Evolutionary conservation across 2,113 vertebrate genomes (phyloP).

Genomic region (Drymodes brunneopygia): DNA sequence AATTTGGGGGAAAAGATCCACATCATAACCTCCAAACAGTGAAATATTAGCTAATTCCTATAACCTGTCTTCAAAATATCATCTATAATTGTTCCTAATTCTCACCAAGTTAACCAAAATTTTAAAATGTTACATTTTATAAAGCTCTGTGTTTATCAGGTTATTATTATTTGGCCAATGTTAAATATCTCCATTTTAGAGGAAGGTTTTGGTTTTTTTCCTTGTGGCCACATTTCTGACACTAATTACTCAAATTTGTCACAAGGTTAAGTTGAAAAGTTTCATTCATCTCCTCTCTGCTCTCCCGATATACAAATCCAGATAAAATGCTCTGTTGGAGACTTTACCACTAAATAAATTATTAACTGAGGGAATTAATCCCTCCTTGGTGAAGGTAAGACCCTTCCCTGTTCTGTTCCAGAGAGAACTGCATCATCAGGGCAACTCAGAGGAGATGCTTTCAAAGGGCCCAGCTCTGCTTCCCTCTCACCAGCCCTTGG

Average conservation of each 20-base stretch:
- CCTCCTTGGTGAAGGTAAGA: neutral
- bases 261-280: neutral
- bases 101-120: neutral
- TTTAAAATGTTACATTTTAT: neutral
- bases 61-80: neutral
- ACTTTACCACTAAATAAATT: neutral
- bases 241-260: neutral
- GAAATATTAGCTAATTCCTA: neutral
- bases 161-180: neutral
- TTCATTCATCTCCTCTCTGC: neutral
- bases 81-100: neutral
- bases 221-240: neutral
- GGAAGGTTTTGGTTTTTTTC: neutral
- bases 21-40: neutral
- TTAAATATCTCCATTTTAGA: neutral
- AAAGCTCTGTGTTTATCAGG: neutral
- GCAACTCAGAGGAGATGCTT: neutral
- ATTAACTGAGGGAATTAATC: neutral
- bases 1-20: neutral
- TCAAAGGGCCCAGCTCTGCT: neutral
- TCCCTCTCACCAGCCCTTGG: neutral
- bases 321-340: neutral
- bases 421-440: neutral
- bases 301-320: neutral
- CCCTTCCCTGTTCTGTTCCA: neutral